Conservation (phyloP, 2,113 vertebrate species). For the Hydropotes inermis region DNA sequence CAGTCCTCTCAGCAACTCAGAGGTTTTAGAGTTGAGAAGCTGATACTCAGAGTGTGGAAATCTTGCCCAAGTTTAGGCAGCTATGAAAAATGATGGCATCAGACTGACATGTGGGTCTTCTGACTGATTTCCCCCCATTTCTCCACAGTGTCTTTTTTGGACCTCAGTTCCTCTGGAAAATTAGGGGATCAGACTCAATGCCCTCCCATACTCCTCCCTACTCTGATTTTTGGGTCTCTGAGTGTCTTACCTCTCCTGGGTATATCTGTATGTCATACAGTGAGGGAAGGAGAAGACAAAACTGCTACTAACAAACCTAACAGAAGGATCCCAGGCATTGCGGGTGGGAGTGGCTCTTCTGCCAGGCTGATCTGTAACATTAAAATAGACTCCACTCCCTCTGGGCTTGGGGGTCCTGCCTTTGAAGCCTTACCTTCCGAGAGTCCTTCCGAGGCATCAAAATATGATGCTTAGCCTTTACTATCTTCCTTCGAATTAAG, state of each 20-base stretch:
- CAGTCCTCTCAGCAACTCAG: background rate
- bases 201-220: background rate
- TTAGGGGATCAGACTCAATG: background rate
- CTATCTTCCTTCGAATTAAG: conserved; percentile 76
- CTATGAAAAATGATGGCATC: background rate
- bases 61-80: background rate
- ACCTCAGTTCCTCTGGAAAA: conserved; percentile 34
- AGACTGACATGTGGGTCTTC: background rate
- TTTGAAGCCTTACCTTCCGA: conserved; percentile 80
- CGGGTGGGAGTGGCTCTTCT: background rate
- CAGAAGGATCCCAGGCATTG: background rate
- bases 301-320: background rate
- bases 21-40: background rate
- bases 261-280: background rate
- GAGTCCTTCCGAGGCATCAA: conserved; percentile 74
- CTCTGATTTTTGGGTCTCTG: background rate
- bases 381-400: background rate
- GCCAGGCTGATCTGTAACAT: background rate
- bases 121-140: background rate
- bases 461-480: conserved; percentile 64
- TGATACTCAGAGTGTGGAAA: background rate
- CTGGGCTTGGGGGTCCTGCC: background rate
- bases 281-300: background rate
- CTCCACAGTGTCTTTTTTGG: background rate
- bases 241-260: background rate